A percentile compares a stretch with the other conserved stretches of the same genome.
Evolutionary conservation across 2,113 vertebrate genomes (phyloP).

Genomic region (Sylvietta virens): DNA sequence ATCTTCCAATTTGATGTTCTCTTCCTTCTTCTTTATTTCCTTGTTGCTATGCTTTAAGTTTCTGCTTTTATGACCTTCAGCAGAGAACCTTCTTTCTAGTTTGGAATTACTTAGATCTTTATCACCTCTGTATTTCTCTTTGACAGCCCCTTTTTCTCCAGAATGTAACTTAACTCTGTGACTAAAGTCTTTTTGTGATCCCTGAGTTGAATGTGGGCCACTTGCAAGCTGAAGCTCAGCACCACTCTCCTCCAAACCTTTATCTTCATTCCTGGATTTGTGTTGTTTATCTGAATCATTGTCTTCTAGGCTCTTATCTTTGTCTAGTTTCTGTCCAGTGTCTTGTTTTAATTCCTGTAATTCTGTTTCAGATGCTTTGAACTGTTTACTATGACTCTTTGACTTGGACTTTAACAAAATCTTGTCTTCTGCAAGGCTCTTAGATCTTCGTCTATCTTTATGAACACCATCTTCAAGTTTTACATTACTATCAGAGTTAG

Average conservation of each 20-base stretch:
- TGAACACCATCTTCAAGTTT: conserved; percentile 82
- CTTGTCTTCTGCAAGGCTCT: conserved; percentile 80
- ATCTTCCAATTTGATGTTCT: conserved; percentile 72
- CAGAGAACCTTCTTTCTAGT: conserved; percentile 75
- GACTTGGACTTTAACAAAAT: conserved; percentile 77
- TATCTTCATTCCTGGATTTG: conserved; percentile 75
- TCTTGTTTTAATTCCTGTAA: conserved; percentile 67
- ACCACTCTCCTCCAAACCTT: conserved; percentile 66
- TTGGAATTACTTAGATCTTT: conserved; percentile 70
- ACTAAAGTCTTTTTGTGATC: conserved; percentile 64
- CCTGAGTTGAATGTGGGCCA: neutral
- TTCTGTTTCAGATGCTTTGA: conserved; percentile 70
- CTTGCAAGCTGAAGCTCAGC: conserved; percentile 9
- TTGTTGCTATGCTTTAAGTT: conserved; percentile 62
- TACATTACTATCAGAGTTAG: conserved; percentile 69
- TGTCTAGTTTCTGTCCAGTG: conserved; percentile 71
- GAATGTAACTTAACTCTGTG: conserved; percentile 61
- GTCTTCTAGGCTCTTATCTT: conserved; percentile 67
- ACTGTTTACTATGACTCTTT: conserved; percentile 77
- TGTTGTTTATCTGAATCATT: conserved; percentile 78
- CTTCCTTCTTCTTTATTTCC: conserved; percentile 84
- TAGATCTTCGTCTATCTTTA: conserved; percentile 82
- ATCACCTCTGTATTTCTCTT: conserved; percentile 80
- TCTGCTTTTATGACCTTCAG: conserved; percentile 74
- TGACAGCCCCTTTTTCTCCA: conserved; percentile 69